phyloP scores from a whole-genome alignment of 2,113 vertebrate species.

The Otus sunia region DNA sequence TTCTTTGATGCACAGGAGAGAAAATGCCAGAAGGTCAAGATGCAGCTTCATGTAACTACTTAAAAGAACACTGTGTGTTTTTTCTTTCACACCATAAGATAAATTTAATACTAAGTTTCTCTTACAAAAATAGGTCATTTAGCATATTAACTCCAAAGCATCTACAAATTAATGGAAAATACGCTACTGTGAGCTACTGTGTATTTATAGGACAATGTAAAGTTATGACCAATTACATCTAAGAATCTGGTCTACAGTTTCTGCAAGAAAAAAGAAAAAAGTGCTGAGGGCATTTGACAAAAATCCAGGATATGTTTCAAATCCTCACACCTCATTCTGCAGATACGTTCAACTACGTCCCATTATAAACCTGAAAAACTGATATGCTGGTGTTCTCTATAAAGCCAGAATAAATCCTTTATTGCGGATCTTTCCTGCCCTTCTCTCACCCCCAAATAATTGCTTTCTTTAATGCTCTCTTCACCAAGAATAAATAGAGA shows the following conservation, averaged over 20 bases:
- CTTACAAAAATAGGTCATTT: background rate
- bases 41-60: background rate
- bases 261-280: background rate
- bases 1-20: background rate
- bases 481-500: constrained; percentile 15
- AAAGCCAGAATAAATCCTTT: background rate
- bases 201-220: background rate
- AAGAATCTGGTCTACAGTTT: background rate
- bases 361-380: background rate
- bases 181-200: background rate
- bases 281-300: background rate
- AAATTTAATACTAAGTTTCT: background rate
- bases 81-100: background rate
- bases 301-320: background rate
- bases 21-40: background rate
- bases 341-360: background rate
- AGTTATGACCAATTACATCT: background rate
- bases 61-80: background rate
- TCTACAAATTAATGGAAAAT: background rate
- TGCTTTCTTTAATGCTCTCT: constrained; percentile 16
- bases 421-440: background rate
- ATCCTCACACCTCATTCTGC: background rate
- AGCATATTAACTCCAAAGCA: background rate
- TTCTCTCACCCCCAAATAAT: background rate
- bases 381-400: background rate